Base-by-base conservation (phyloP, 2,113 vertebrate species). In the Bambusicola thoracicus region DNA sequence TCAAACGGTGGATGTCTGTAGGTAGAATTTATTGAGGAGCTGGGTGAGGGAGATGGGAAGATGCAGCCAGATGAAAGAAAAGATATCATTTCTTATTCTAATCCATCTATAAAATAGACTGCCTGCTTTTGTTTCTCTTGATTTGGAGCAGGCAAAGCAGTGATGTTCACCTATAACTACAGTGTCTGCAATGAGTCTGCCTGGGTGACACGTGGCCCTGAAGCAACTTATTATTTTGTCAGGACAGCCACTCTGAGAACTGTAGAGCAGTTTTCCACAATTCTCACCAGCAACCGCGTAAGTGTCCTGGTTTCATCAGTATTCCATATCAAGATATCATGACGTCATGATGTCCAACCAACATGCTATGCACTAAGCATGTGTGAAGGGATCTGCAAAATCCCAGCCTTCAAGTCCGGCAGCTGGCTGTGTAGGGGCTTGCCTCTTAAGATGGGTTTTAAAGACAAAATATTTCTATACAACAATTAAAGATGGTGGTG, bases 21-120 rank as follows among this genome's bases (percentile, higher is more conserved):
- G 1, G 34, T 70, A 38, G 36, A 5, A 4, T 0, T 0, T 18
- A 14, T 7, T 46, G 48, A 1, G 2, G 41, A 49, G 3, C 13
- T 32, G 14, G 12, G 29, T 5, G 10, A 65, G 30, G 11, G 44
- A 66, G 29, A 13, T 18, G 34, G 12, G 7, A 25, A 80, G 17
- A 27, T 5, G 24, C 0, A 2, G 32, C 17, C 24, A 58, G 24
- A 49, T 7, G 25, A 46, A 40, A 67, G 85, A 87, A 53, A 11
- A 62, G 14, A 4, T 44, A 10, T 59, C 13, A 43, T 53, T 62
- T 81, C 25, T 16, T 59, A 8, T n/a, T 49, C 4, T 44, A 49
- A 8, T 27, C 27, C 75, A 15, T 24, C 34, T 30, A 2, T 21
- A 36, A 21, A 13, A 17, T 2, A 65, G 14, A 3, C 25, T 30